Evolutionary conservation across 2,797 vertebrate genomes (phyloP).

Genomic region (Gallinago solitaria): DNA sequence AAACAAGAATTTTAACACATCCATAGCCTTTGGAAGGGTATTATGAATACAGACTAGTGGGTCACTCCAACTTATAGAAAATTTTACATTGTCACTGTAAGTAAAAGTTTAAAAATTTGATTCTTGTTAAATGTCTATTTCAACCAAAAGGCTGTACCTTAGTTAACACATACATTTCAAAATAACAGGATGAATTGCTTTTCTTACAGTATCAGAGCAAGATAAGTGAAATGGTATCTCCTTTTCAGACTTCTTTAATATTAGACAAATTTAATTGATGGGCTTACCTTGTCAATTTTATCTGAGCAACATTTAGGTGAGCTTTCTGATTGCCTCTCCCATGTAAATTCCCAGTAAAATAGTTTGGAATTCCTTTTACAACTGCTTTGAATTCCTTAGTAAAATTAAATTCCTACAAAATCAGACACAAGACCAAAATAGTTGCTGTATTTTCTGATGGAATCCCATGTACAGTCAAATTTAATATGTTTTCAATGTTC

Average conservation of each 20-base stretch:
- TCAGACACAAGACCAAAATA: background rate
- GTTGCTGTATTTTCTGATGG: background rate
- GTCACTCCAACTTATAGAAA: background rate
- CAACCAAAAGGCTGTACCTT: background rate
- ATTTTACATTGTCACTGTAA: background rate
- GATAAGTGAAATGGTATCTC: background rate
- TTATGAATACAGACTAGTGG: accelerated
- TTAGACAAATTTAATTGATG: background rate
- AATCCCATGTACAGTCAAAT: background rate
- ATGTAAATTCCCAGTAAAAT: background rate
- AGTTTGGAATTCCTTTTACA: constrained; percentile 56
- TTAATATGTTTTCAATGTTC: background rate
- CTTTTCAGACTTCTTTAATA: background rate
- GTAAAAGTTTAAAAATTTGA: background rate
- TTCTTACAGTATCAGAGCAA: background rate
- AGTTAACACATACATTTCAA: background rate
- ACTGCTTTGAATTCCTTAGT: constrained; percentile 32
- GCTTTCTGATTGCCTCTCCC: constrained; percentile 33
- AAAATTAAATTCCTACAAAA: constrained; percentile 45
- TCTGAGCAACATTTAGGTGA: background rate
- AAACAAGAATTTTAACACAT: background rate
- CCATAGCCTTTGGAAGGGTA: background rate
- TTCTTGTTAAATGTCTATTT: background rate
- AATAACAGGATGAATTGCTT: background rate
- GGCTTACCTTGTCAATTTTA: background rate